phyloP scores from a whole-genome alignment of 92 coral and sea anemone genomes.

The Galaxea fascicularis region DNA sequence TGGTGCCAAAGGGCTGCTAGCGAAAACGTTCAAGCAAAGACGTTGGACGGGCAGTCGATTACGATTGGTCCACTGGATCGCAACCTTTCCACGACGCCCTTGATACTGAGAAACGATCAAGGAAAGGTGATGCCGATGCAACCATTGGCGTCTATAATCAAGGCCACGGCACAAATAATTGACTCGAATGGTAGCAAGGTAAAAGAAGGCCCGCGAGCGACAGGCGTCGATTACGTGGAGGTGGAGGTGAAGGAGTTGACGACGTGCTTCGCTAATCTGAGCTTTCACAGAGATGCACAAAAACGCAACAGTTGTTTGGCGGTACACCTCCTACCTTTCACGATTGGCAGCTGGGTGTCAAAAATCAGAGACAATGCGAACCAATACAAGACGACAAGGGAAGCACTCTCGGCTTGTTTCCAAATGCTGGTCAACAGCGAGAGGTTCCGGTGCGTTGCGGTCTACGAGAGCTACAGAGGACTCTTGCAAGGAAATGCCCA shows the following conservation, averaged over 20 bases:
- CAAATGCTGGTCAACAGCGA: background rate
- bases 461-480: background rate
- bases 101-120: background rate
- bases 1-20: background rate
- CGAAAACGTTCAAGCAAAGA: background rate
- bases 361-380: background rate
- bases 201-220: background rate
- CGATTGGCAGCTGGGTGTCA: slow-evolving; percentile 4
- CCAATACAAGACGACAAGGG: background rate
- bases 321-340: background rate
- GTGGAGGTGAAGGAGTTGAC: background rate
- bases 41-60: background rate
- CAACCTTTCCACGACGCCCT: background rate
- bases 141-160: background rate
- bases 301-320: background rate
- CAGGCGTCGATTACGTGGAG: background rate
- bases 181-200: background rate
- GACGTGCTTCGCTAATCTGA: background rate
- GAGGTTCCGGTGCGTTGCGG: background rate
- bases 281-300: background rate
- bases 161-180: background rate
- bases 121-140: background rate
- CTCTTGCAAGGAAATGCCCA: too few relatives aligned
- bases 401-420: background rate
- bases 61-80: background rate